Conservation (phyloP, 2,113 vertebrate species). For the Ariopsis seemanni region DNA sequence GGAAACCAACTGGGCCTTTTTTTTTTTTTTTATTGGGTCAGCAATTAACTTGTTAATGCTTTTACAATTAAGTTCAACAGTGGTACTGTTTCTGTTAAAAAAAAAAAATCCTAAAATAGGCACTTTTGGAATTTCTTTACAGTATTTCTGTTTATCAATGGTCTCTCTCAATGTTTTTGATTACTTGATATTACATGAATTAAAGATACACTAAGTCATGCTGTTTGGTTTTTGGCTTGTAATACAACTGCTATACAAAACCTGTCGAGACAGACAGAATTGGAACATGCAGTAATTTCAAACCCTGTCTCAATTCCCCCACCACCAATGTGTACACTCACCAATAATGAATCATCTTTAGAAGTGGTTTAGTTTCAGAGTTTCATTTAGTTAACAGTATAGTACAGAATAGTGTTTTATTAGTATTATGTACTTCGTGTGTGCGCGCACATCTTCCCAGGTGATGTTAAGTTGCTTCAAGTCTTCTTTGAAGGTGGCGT, state of each 20-base stretch:
- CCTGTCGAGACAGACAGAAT: neutral
- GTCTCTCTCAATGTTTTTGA: neutral
- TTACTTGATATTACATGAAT: constrained; percentile 14
- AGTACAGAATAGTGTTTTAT: neutral
- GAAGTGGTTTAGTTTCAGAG: neutral
- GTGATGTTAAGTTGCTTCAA: no score
- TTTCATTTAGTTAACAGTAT: neutral
- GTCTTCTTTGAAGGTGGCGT: no score
- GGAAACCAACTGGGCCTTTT: neutral
- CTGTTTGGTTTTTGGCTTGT: neutral
- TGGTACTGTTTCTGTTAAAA: neutral
- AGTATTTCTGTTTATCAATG: neutral
- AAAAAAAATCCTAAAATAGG: neutral
- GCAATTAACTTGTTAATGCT: neutral
- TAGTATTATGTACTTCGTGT: no score
- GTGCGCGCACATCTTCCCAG: no score
- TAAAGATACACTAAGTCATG: neutral
- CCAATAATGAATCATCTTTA: neutral
- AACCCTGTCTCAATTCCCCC: neutral
- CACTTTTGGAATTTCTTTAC: neutral
- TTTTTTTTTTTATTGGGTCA: neutral
- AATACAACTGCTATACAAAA: neutral
- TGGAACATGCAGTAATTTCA: neutral
- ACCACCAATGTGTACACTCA: neutral
- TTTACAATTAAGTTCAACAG: neutral